Percentiles rank a stretch among this genome's conserved stretches.
These are phyloP conservation scores for Etheostoma spectabile DNA, from an alignment of 2,113 vertebrate genomes.

Conservation along the genomic window DNA sequence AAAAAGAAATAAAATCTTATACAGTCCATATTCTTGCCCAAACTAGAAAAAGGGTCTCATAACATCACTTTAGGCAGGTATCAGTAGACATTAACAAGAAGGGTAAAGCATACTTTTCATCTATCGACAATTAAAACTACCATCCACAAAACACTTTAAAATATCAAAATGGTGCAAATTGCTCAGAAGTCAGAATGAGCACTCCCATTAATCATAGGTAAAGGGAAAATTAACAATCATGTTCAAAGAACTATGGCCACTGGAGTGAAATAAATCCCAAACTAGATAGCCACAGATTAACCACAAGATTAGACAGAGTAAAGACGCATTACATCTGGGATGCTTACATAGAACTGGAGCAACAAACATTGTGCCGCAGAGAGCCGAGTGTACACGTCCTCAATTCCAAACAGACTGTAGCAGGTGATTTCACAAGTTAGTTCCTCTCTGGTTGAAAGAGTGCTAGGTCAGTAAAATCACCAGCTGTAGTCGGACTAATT, in stretches of 20 bases:
- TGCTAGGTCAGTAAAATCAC: background rate
- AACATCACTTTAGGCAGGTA: conserved; percentile 3
- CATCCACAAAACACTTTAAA: conserved; percentile 67
- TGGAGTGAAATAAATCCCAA: background rate
- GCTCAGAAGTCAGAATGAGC: conserved; percentile 4
- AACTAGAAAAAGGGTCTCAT: background rate
- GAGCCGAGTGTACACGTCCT: background rate
- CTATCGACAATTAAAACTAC: conserved; percentile 69
- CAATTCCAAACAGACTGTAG: background rate
- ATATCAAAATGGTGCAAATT: conserved; percentile 49
- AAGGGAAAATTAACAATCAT: conserved; percentile 15
- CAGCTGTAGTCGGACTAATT: background rate
- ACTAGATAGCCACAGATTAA: background rate
- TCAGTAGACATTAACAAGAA: conserved; percentile 27
- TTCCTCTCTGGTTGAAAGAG: conserved; percentile 14
- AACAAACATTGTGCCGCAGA: conserved; percentile 1
- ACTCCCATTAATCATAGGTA: background rate
- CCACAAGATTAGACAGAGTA: background rate
- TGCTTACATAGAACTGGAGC: background rate
- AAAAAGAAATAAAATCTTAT: conserved; percentile 77
- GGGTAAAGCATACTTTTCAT: conserved; percentile 41
- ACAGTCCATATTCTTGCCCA: conserved; percentile 54
- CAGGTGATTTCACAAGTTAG: background rate
- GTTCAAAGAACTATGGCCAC: conserved; percentile 7
- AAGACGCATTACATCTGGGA: background rate